Conservation (phyloP, 2,113 vertebrate genomes). For the Parus major region DNA sequence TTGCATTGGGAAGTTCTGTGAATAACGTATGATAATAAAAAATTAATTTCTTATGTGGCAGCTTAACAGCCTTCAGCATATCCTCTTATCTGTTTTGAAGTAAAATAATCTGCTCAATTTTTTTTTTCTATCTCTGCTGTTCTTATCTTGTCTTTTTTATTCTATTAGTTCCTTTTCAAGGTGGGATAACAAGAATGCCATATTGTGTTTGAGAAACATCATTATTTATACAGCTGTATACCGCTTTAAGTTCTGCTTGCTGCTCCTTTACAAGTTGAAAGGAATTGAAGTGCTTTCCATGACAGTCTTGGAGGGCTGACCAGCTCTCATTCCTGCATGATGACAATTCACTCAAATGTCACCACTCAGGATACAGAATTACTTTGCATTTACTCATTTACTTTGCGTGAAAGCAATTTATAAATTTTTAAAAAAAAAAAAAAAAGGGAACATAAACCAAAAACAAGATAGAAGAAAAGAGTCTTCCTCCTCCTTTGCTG, state of each 20-base stretch:
- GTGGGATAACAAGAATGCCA: neutral
- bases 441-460: neutral
- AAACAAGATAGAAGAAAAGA: neutral
- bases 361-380: neutral
- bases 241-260: neutral
- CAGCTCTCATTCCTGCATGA: neutral
- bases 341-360: neutral
- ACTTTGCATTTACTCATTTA: neutral
- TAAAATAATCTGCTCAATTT: neutral
- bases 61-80: neutral
- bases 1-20: neutral
- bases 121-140: neutral
- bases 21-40: neutral
- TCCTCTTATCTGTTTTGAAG: neutral
- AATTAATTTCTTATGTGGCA: rapidly evolving
- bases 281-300: neutral
- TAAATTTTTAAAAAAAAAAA: neutral
- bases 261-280: neutral
- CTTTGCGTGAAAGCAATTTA: neutral
- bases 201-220: neutral
- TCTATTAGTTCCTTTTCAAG: neutral
- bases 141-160: neutral
- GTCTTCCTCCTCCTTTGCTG: neutral
- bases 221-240: neutral
- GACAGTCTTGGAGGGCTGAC: neutral